These are phyloP conservation scores for Phoxinus dragarum DNA, from an alignment of 2,797 vertebrate genomes.

Conservation along the genomic window DNA sequence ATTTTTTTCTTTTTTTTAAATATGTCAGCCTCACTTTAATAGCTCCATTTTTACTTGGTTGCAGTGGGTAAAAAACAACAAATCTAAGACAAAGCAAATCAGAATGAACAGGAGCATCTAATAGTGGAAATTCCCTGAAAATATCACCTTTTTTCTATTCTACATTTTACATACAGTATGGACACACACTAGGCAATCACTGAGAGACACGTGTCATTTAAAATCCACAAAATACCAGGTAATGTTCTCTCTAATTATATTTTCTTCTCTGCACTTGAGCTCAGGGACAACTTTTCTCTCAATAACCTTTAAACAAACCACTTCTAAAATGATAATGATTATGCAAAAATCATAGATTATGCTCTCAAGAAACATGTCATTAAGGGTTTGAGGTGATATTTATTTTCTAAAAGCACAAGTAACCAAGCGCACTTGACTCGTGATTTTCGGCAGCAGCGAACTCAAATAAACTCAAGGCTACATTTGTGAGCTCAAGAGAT, in stretches of 20 bases:
- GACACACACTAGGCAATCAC: not conserved
- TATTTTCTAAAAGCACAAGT: constrained; percentile 18
- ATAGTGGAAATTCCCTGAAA: not conserved
- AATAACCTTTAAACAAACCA: constrained; percentile 27
- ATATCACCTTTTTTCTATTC: not conserved
- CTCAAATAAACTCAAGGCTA: not conserved
- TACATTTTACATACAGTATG: not conserved
- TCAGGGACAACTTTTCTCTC: constrained; percentile 28
- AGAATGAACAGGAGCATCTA: not conserved
- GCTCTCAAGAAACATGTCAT: constrained; percentile 43
- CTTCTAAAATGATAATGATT: constrained; percentile 50
- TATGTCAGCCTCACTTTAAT: not conserved
- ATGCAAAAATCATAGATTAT: constrained; percentile 31
- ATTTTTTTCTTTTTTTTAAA: too few species aligned
- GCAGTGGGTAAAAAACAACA: not conserved
- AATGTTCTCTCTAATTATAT: constrained; percentile 41
- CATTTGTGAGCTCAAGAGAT: not conserved
- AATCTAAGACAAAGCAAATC: not conserved
- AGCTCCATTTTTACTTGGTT: not conserved
- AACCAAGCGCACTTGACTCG: constrained; percentile 13
- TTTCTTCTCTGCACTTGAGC: constrained; percentile 15
- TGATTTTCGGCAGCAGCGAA: constrained; percentile 1
- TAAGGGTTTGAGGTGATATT: constrained; percentile 9
- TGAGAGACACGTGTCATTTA: not conserved
- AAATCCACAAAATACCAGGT: constrained; percentile 16